Evolutionary conservation across 1,140 invertebrate species (phyloP).

Genomic region (Brachionus plicatilis): DNA sequence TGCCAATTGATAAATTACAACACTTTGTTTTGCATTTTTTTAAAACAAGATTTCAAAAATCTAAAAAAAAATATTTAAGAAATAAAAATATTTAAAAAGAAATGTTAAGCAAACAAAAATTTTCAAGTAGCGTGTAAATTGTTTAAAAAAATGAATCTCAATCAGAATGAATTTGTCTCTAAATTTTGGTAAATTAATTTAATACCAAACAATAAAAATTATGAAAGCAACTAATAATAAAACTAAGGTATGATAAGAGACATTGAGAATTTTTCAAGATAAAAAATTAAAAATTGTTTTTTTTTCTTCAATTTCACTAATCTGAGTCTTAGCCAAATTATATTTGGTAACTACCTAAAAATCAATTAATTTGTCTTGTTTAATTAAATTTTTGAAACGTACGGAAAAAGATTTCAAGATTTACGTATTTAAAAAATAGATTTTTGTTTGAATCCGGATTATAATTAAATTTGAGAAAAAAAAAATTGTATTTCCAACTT

Average conservation of each 20-base stretch:
- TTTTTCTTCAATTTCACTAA: background rate
- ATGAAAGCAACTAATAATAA: background rate
- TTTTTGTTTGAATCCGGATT: constrained; percentile 15
- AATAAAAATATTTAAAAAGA: background rate
- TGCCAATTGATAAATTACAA: background rate
- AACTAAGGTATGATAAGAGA: background rate
- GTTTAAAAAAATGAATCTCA: background rate
- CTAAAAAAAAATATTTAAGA: background rate
- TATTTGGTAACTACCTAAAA: background rate
- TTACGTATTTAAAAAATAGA: background rate
- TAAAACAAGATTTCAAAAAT: background rate
- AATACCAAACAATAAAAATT: background rate
- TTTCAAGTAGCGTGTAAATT: background rate
- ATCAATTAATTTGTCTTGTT: background rate
- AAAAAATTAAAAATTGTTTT: background rate
- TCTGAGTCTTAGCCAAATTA: background rate
- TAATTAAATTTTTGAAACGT: constrained; percentile 1
- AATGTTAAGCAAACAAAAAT: background rate
- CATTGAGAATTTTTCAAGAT: background rate
- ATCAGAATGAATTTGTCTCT: constrained; percentile 24
- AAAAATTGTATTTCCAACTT: background rate
- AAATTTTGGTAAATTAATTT: background rate
- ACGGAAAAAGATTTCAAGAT: background rate
- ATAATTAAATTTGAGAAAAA: background rate
- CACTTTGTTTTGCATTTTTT: background rate